A percentile compares a stretch with the other conserved stretches of the same genome.
Conservation (phyloP, 1,140 invertebrate genomes). For the Megalopta genalis region DNA sequence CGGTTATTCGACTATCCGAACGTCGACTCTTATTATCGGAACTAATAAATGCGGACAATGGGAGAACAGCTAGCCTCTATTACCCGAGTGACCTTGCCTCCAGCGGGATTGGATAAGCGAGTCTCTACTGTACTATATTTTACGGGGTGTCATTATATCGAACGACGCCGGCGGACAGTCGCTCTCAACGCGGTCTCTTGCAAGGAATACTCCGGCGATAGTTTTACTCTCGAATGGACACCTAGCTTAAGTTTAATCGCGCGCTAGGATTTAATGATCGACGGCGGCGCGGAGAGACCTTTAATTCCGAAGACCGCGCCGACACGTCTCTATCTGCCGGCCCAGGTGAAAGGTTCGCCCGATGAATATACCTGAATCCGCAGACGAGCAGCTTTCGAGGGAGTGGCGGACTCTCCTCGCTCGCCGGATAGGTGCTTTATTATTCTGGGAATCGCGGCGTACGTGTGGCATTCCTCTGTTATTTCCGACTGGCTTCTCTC, state of each 20-base stretch:
- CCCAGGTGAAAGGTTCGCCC: constrained; percentile 54
- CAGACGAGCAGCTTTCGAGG: constrained; percentile 18
- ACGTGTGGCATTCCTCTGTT: constrained; percentile 36
- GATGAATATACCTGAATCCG: constrained; percentile 54
- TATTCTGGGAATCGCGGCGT: constrained; percentile 47
- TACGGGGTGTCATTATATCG: no score
- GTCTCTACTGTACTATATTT: no score
- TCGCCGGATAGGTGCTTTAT: constrained; percentile 47
- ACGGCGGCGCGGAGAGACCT: constrained; percentile 55
- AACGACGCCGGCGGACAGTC: no score
- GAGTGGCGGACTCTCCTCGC: constrained; percentile 16
- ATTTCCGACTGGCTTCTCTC: constrained; percentile 14
- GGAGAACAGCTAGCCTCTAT: no score
- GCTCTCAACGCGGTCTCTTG: no score
- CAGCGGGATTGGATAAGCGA: no score
- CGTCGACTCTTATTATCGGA: no score
- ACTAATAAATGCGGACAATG: no score
- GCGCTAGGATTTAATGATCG: constrained; percentile 61
- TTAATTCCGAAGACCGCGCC: constrained; percentile 63
- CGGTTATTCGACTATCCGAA: no score
- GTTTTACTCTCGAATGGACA: no score
- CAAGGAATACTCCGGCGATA: no score
- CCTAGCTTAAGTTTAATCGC: constrained; percentile 50
- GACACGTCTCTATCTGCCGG: constrained; percentile 62
- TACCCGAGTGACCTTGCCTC: no score